These are phyloP conservation scores for Listronotus bonariensis DNA, from an alignment of 1,140 invertebrate genomes.

Conservation along the genomic window DNA sequence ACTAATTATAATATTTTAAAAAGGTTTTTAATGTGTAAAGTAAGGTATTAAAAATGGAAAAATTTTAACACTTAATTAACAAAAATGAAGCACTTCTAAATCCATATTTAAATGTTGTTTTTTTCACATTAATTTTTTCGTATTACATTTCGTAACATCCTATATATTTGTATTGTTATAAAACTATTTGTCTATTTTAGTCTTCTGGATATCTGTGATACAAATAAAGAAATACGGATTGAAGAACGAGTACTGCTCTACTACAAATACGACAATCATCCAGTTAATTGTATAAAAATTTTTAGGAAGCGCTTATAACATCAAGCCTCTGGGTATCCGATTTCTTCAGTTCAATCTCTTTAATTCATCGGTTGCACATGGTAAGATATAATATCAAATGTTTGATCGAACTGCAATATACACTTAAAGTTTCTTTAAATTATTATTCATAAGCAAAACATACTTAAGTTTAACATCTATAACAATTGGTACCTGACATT, in stretches of 20 bases:
- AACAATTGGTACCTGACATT: too few relatives aligned
- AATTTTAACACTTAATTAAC: too few relatives aligned
- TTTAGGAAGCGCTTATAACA: slow-evolving; percentile 82
- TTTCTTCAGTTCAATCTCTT: slow-evolving; percentile 93
- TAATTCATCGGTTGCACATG: slow-evolving; percentile 72
- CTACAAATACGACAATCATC: slow-evolving; percentile 96
- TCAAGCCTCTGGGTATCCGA: slow-evolving; percentile 87
- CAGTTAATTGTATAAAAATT: slow-evolving; percentile 97
- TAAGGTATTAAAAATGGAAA: too few relatives aligned
- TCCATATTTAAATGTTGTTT: too few relatives aligned
- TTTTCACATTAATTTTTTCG: too few relatives aligned
- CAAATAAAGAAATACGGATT: slow-evolving; percentile 86
- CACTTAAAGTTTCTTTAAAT: too few relatives aligned
- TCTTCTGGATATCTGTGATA: slow-evolving; percentile 94
- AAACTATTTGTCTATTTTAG: slow-evolving; percentile 66
- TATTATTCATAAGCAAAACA: too few relatives aligned
- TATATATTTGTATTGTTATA: background rate
- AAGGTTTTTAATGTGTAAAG: too few relatives aligned
- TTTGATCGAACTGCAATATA: too few relatives aligned
- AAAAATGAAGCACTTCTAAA: too few relatives aligned
- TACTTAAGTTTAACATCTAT: too few relatives aligned
- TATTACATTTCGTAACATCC: background rate
- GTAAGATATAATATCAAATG: background rate
- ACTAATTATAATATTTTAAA: too few relatives aligned
- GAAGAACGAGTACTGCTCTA: slow-evolving; percentile 91